Percentiles rank a stretch among this genome's conserved stretches.
Conservation (phyloP, 2,797 vertebrate genomes). For the Enteromius trimaculatus region DNA sequence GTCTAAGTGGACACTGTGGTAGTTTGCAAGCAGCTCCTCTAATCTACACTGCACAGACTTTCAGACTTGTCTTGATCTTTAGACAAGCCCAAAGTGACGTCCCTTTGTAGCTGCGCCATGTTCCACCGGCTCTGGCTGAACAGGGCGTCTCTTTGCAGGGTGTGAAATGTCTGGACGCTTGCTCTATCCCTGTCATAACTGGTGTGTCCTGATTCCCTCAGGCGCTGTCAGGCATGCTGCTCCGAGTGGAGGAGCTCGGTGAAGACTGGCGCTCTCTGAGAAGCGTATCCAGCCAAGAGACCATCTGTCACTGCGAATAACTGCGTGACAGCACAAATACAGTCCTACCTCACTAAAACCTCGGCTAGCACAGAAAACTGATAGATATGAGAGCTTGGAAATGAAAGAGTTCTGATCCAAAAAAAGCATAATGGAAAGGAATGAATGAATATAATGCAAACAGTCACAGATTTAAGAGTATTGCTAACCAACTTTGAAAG, state of each 20-base stretch:
- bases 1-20: not conserved
- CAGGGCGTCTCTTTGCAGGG: constrained; percentile 35
- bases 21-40: constrained; percentile 12
- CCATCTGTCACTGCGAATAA: constrained; percentile 61
- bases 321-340: constrained; percentile 51
- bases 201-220: constrained; percentile 54
- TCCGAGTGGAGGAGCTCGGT: constrained; percentile 43
- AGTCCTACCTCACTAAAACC: constrained; percentile 44
- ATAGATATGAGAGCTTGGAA: not conserved
- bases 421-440: constrained; percentile 1
- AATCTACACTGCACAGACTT: constrained; percentile 16
- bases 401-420: not conserved
- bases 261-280: constrained; percentile 52
- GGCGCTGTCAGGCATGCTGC: constrained; percentile 48
- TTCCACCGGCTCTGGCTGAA: constrained; percentile 41
- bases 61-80: constrained; percentile 11
- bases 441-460: not conserved
- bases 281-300: constrained; percentile 58
- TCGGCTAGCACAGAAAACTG: constrained; percentile 22
- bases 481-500: not conserved
- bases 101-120: constrained; percentile 13
- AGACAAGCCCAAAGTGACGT: constrained; percentile 8
- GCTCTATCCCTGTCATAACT: constrained; percentile 43
- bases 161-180: constrained; percentile 55
- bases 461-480: not conserved